Conservation (phyloP, 1,140 invertebrate species). For the Brachionus rotundiformis region DNA sequence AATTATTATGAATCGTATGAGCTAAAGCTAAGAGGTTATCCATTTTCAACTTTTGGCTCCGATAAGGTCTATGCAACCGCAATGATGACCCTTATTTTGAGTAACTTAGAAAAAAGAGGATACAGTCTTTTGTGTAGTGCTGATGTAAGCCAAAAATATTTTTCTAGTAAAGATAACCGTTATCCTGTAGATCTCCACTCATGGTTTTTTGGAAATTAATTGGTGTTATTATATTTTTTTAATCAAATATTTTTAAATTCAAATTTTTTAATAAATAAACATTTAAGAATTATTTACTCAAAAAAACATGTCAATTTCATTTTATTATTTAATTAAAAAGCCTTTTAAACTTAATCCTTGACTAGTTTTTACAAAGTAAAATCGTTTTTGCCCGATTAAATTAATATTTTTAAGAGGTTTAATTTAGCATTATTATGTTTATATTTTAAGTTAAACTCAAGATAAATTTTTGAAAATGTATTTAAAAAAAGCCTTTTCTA, state of each 20-base stretch:
- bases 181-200: neutral
- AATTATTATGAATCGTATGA: slow-evolving; percentile 26
- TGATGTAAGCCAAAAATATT: slow-evolving; percentile 39
- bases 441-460: no score
- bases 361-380: no score
- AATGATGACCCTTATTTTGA: slow-evolving; percentile 22
- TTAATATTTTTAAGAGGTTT: no score
- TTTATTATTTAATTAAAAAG: no score
- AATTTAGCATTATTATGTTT: no score
- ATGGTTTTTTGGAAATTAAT: slow-evolving; percentile 36
- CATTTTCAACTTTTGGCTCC: slow-evolving; percentile 25
- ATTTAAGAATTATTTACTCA: no score
- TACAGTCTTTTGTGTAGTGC: slow-evolving; percentile 14
- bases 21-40: neutral
- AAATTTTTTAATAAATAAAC: no score
- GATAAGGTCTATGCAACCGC: slow-evolving; percentile 9
- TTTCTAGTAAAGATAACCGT: neutral
- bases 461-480: no score
- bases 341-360: no score
- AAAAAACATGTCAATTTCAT: no score
- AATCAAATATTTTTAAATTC: neutral
- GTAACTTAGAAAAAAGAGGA: neutral
- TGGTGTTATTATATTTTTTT: neutral
- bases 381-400: no score
- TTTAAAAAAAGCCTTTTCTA: no score